A percentile compares a stretch with the other conserved stretches of the same genome.
These are phyloP conservation scores for Scaeva pyrastri DNA, from an alignment of 2,888 invertebrate genomes.

Conservation along the genomic window DNA sequence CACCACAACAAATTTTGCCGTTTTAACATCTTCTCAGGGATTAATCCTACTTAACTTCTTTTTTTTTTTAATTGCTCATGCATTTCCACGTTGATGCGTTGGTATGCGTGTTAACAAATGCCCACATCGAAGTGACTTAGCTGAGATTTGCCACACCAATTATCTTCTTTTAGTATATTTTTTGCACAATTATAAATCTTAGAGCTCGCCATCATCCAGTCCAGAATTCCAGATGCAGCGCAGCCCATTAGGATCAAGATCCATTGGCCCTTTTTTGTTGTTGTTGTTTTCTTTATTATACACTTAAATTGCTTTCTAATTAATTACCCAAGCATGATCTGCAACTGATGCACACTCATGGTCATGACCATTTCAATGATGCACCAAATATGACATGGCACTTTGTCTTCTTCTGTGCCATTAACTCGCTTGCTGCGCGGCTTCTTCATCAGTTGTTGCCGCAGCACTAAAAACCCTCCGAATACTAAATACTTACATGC, in stretches of 20 bases:
- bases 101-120: constrained; percentile 46
- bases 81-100: constrained; percentile 44
- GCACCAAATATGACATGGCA: constrained; percentile 67
- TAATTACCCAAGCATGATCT: constrained; percentile 58
- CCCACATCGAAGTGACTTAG: constrained; percentile 55
- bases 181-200: constrained; percentile 71
- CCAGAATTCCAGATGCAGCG: not conserved
- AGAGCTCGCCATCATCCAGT: not conserved
- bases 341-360: constrained; percentile 28
- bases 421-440: constrained; percentile 30
- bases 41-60: constrained; percentile 47
- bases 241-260: constrained; percentile 15
- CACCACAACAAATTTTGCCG: constrained; percentile 52
- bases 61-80: not conserved
- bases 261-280: not conserved
- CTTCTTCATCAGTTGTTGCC: constrained; percentile 19
- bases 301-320: constrained; percentile 74
- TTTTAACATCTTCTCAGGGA: constrained; percentile 44
- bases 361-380: constrained; percentile 29
- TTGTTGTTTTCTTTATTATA: constrained; percentile 45
- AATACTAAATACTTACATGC: constrained; percentile 8
- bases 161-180: constrained; percentile 50
- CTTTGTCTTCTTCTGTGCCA: constrained; percentile 56
- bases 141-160: constrained; percentile 66
- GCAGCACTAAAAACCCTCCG: constrained; percentile 17